Evolutionary conservation across 2,888 invertebrate genomes (phyloP), one percentile per base, ranked within the genome.

Genomic region (Chelonus formosanus): DNA sequence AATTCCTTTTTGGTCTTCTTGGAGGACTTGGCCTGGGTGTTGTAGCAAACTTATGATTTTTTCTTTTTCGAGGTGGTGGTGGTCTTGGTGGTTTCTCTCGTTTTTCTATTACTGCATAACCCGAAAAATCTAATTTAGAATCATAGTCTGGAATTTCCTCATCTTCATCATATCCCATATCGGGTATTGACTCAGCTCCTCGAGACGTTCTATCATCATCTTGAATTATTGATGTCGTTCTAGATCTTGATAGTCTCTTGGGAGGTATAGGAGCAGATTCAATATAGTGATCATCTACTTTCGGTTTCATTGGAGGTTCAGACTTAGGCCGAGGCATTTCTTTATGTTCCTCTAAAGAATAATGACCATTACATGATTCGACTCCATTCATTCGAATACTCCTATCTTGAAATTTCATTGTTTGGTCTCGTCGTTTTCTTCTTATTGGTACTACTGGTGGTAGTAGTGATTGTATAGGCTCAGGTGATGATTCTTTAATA

Each of bases 21-120:
- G 93, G 91, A 5, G 86, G 84, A 0, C 81, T 79, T 34, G 82
- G 78, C 73, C 86, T 85, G 5, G 90, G 89, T 54, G 91, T 88
- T 0, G 93, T 93, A 54, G 90, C 90, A 79, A 92, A 93, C 43
- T 81, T 91, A 88, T 78, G 79, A 32, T 75, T 80, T 53, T 73
- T 63, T 40, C 87, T 86, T 76, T 90, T 88, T 40, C 87, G 86
- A 0, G 91, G 90, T 0, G 88, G 87, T 5, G 88, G 87, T 1
- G 89, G 88, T 52, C 89, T 86, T 32, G 90, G 90, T 36, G 90
- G 85, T 65, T 82, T 83, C 32, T 85, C 84, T 1, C 88, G 87
- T 84, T 93, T 93, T 65, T 92, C 92, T 53, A 94, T 91, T 36
- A 91, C 88, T 7, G 94, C 92, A 74, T 94, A 94, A 4, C 93